Percentiles rank a stretch among this genome's conserved stretches.
Conservation (phyloP, 2,888 invertebrate genomes). For the Orthosia gracilis region DNA sequence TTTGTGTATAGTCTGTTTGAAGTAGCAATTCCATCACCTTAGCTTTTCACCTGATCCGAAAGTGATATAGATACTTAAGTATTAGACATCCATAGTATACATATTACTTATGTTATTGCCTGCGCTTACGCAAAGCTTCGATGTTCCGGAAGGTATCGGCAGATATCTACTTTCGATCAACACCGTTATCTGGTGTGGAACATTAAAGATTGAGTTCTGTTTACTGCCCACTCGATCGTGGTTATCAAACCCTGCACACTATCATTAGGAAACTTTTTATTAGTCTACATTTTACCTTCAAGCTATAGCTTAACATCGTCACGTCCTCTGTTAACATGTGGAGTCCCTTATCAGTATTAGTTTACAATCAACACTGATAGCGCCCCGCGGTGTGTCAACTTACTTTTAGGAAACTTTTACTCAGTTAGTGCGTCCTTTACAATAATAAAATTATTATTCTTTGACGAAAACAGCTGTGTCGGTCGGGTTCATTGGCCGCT, state of each 20-base stretch:
- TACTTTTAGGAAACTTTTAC: slow-evolving; percentile 58
- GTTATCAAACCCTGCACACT: slow-evolving; percentile 33
- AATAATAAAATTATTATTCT: slow-evolving; percentile 68
- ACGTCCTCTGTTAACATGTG: slow-evolving; percentile 37
- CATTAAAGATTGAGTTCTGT: slow-evolving; percentile 28
- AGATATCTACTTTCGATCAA: slow-evolving; percentile 29
- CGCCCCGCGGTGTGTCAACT: slow-evolving; percentile 39
- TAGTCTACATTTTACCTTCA: slow-evolving; percentile 12
- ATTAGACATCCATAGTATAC: background rate
- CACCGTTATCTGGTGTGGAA: slow-evolving; percentile 23
- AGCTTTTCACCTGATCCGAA: background rate
- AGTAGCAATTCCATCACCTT: no score
- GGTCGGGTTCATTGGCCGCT: slow-evolving; percentile 79
- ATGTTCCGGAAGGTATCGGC: slow-evolving; percentile 18
- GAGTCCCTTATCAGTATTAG: slow-evolving; percentile 49
- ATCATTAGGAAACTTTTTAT: slow-evolving; percentile 39
- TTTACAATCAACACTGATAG: slow-evolving; percentile 43
- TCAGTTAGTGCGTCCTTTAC: slow-evolving; percentile 68
- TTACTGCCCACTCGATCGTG: slow-evolving; percentile 27
- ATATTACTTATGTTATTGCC: slow-evolving; percentile 1
- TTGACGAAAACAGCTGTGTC: slow-evolving; percentile 81
- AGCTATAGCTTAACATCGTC: slow-evolving; percentile 28
- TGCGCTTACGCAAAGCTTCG: background rate
- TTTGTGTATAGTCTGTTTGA: no score
- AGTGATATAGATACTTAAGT: background rate